These are phyloP conservation scores for Lutjanus argentimaculatus DNA, from an alignment of 2,797 vertebrate species.

Conservation along the genomic window DNA sequence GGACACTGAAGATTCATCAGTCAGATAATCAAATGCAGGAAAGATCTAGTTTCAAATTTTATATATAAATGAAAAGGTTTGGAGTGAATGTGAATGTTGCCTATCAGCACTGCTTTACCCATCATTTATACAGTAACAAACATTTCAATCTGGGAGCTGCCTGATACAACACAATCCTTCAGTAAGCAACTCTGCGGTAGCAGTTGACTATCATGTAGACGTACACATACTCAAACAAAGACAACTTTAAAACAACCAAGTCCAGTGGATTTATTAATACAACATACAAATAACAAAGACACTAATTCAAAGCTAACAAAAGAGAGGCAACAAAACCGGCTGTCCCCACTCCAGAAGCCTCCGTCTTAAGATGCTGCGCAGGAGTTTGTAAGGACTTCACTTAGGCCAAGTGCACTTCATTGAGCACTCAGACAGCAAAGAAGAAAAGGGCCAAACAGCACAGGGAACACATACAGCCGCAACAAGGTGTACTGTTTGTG, in stretches of 20 bases:
- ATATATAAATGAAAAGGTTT: not conserved
- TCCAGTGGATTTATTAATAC: too few relatives aligned
- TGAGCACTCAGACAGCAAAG: too few relatives aligned
- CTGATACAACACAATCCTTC: not conserved
- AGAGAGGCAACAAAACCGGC: too few relatives aligned
- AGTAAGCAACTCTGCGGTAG: conserved; percentile 11
- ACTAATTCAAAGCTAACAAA: too few relatives aligned
- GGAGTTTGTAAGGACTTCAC: too few relatives aligned
- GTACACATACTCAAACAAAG: too few relatives aligned
- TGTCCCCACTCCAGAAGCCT: too few relatives aligned
- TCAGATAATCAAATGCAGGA: conserved; percentile 4
- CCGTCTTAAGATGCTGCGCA: too few relatives aligned
- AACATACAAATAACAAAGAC: too few relatives aligned
- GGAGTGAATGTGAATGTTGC: not conserved
- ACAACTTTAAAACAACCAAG: too few relatives aligned
- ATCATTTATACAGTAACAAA: not conserved
- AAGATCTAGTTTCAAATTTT: conserved; percentile 4
- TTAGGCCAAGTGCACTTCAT: not conserved
- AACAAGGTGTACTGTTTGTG: not conserved
- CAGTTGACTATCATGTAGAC: not conserved
- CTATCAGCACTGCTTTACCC: not conserved
- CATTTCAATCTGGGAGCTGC: conserved; percentile 15
- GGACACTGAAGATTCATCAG: conserved; percentile 8
- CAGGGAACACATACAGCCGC: too few relatives aligned
- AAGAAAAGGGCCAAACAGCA: too few relatives aligned